Base-by-base conservation (phyloP, 35 echinoderm and acorn worm genomes). In the Patiria miniata region DNA sequence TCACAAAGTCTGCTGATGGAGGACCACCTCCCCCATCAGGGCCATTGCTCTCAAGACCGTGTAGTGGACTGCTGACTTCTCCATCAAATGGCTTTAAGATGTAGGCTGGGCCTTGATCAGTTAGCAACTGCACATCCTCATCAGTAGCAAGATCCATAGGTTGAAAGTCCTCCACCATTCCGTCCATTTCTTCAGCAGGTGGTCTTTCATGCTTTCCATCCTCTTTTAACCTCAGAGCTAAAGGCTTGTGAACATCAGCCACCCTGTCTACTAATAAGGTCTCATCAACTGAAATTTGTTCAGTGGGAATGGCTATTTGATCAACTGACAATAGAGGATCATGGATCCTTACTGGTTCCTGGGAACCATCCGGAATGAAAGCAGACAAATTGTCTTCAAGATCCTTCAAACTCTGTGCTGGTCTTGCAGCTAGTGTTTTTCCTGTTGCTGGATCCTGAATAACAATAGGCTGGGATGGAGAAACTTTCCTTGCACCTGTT, bases 91-190 rank as follows among this genome's bases (percentile, higher is more conserved):
- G 80, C 17, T 83, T 52, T 30, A 83, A 57, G 5, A 83, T 83
- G 52, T 52, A 78, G 29, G 80, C 80, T 22, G 50, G 80, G 21
- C 80, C 82, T 36, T 84, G 38, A 9, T 60, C 82, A 51, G 82
- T 60, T 36, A 37, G 53, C 21, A 84, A 59, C 30, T 81, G 78
- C 15, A 47, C 32, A 8, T 39, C 39, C 51, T 81, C 30, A 40
- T 81, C 78, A 47, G 78, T 40, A 1, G 51, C n/a, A 17, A 39
- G 7, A 39, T 42, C 39, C 78, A 39, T 39, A 26, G 78, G 78
- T 42, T n/a, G n/a, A 8, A 38, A 81, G 21, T 81, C 78, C 5
- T 18, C 37, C 40, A 10, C 39, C 21, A 47, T 39, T 42, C 40
- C 78, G 26, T 50, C 78, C 39, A 5, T 12, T 81, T 39, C 21